Evolutionary conservation across 2,113 vertebrate species (phyloP).

Genomic region (Spheniscus mendiculus): DNA sequence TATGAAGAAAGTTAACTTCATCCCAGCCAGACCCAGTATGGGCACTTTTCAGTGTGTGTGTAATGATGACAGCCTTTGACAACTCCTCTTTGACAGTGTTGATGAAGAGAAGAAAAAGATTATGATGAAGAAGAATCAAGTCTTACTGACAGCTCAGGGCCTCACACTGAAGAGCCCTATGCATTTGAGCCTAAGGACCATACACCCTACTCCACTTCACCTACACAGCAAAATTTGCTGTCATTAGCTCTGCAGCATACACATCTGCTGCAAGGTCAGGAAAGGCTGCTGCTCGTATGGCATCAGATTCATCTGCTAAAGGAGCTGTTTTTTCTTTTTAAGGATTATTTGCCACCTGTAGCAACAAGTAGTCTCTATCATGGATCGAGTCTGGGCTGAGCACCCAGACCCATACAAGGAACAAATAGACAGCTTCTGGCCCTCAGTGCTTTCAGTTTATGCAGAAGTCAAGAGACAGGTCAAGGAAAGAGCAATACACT

Average conservation of each 20-base stretch:
- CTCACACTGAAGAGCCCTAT: background rate
- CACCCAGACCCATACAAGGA: background rate
- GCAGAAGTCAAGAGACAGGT: background rate
- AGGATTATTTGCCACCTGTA: background rate
- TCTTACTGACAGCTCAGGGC: background rate
- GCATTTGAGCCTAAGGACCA: background rate
- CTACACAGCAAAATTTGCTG: background rate
- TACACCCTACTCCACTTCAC: background rate
- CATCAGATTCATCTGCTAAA: background rate
- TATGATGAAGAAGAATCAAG: background rate
- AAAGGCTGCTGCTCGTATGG: background rate
- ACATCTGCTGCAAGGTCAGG: background rate
- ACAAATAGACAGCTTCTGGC: background rate
- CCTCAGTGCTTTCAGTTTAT: background rate
- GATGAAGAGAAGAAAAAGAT: background rate
- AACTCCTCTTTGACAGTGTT: background rate
- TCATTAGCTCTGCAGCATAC: background rate
- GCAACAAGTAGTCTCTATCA: background rate
- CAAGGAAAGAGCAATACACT: background rate
- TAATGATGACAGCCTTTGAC: background rate
- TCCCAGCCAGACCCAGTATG: background rate
- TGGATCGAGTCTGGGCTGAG: background rate
- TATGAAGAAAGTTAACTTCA: background rate
- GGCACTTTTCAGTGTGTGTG: background rate
- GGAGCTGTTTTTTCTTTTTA: background rate